phyloP scores from a whole-genome alignment of 2,113 vertebrate genomes.

The Dinomys branickii region DNA sequence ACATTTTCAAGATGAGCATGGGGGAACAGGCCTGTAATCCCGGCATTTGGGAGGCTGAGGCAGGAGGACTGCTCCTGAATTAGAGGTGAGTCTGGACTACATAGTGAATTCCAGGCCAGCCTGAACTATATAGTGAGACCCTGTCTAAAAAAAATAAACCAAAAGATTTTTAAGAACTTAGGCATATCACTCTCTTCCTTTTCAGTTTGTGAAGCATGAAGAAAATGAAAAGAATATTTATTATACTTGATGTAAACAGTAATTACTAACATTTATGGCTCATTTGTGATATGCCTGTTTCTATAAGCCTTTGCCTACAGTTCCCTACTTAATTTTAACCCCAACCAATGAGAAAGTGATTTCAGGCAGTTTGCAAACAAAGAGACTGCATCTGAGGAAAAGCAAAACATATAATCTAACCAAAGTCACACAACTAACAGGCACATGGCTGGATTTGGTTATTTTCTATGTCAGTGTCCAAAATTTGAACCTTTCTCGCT shows the following conservation, averaged over 20 bases:
- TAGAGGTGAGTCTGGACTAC: background rate
- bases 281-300: background rate
- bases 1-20: background rate
- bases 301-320: background rate
- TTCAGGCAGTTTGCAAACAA: constrained; percentile 3
- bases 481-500: background rate
- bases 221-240: constrained; percentile 16
- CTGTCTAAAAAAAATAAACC: background rate
- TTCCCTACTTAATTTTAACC: background rate
- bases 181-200: background rate
- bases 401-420: background rate
- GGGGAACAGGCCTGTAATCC: background rate
- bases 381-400: background rate
- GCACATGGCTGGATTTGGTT: background rate
- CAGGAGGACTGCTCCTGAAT: background rate
- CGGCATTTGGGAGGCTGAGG: background rate
- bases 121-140: background rate
- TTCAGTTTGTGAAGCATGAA: background rate
- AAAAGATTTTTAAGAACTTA: constrained; percentile 5
- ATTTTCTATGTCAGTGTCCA: background rate
- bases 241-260: background rate
- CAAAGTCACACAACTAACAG: background rate
- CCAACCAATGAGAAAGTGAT: background rate
- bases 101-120: background rate
- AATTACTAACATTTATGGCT: background rate